Percentiles rank a stretch among this genome's conserved stretches.
Evolutionary conservation across 2,113 vertebrate genomes (phyloP).

Genomic region (Sitta europaea): DNA sequence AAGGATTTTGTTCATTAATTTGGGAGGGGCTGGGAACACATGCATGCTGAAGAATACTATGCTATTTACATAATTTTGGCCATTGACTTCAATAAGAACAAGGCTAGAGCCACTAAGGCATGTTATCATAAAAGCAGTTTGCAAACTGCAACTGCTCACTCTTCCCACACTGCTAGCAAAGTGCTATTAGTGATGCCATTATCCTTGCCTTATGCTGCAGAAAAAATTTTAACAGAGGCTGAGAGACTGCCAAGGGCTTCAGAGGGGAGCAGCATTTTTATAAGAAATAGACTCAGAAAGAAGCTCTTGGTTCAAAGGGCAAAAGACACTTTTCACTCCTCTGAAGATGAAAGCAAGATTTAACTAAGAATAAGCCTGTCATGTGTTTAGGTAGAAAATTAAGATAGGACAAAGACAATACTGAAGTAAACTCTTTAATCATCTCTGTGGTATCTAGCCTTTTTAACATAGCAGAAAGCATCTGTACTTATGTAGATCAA

Average conservation of each 20-base stretch:
- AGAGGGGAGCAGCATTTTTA: background rate
- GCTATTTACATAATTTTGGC: background rate
- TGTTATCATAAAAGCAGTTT: background rate
- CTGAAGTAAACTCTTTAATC: background rate
- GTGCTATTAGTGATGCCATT: background rate
- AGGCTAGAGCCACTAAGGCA: background rate
- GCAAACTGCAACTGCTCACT: background rate
- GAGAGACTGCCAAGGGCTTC: background rate
- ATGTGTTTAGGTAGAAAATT: background rate
- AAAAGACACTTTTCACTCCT: background rate
- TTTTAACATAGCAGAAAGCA: background rate
- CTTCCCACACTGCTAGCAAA: background rate
- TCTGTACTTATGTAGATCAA: background rate
- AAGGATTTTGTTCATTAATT: background rate
- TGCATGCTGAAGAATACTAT: background rate
- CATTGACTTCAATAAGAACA: background rate
- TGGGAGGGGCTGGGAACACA: background rate
- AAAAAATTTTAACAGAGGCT: background rate
- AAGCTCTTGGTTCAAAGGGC: background rate
- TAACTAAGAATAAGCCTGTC: background rate
- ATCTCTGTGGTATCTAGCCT: background rate
- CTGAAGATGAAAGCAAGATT: background rate
- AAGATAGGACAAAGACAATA: background rate
- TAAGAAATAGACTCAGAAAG: constrained; percentile 22
- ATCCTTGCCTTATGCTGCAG: background rate